Evolutionary conservation across 2,888 invertebrate species (phyloP), one percentile per base, ranked within the genome.

Genomic region (Himalopsyche kuldschensis): DNA sequence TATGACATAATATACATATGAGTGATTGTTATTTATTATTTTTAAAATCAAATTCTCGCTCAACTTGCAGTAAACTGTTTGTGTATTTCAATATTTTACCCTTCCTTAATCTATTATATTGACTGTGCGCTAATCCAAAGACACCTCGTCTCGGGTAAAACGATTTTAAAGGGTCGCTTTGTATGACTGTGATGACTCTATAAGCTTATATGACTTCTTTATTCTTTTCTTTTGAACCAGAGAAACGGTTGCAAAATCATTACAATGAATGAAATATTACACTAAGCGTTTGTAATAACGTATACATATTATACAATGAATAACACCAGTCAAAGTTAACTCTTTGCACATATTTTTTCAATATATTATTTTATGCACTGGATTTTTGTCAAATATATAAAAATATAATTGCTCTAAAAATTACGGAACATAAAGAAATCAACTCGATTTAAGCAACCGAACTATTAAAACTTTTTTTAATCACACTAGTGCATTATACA

Each of bases 171-270:
- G 55, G 55, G 55, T 24, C 24, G 55, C 55, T n/a, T 24, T n/a
- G 0, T 55, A 24, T 20, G 3, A 20, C 24, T 20, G 55, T 55
- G 55, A 55, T 55, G 55, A 20, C 55, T 55, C 55, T 20, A 55
- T 55, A 55, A 20, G 55, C 55, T 24, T 55, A 20, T 55, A n/a
- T 79, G 79, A 79, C 55, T 79, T 79, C 79, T 79, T 79, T 15
- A 79, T 79, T 55, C 3, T 1, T 20, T 55, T 55, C n/a, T 55
- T 55, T 55, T 24, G 20, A 55, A 20, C 10, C 20, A 20, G 3
- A 55, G 24, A 55, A 24, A 55, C 55, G 55, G 55, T 55, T 55
- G 55, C 55, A 20, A 55, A 55, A 55, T 20, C 48, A 55, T 55
- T 24, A 55, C 24, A 55, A 55, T 20, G 24, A 24, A 55, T 20